Conservation (phyloP, 2,797 vertebrate genomes). For the Myiotriccus ornatus region DNA sequence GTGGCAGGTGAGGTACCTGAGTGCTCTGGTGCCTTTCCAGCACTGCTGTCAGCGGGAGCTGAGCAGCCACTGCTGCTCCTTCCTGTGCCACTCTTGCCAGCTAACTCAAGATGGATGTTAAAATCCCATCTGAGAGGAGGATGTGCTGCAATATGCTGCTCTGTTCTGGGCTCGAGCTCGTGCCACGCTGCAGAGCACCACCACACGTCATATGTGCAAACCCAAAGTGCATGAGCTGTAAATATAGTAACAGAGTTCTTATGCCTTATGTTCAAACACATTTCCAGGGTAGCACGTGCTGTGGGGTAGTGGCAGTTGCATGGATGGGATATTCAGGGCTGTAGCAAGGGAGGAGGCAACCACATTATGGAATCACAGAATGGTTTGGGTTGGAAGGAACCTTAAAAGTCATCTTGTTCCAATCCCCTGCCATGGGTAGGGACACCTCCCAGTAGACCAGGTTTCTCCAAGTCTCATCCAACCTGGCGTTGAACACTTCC, state of each 20-base stretch:
- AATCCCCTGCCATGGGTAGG: not conserved
- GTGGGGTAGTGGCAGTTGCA: not conserved
- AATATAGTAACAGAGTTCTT: not conserved
- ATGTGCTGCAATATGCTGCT: not conserved
- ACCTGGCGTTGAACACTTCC: not conserved
- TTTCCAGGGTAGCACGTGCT: not conserved
- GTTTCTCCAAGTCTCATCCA: not conserved
- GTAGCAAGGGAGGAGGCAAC: not conserved
- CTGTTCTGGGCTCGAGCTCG: not conserved
- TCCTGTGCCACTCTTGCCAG: not conserved
- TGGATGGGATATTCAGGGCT: not conserved
- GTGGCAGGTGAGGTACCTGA: not conserved
- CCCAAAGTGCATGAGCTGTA: not conserved
- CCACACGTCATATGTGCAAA: not conserved
- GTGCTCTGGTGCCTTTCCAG: rapidly evolving
- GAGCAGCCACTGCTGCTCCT: not conserved
- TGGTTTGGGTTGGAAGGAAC: not conserved
- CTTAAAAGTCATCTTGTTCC: not conserved
- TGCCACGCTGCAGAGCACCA: not conserved
- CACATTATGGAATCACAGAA: not conserved
- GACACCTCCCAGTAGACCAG: no score
- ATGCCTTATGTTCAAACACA: not conserved
- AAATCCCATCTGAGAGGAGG: not conserved
- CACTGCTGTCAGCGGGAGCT: no score
- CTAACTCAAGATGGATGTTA: not conserved